Conservation (phyloP, 2,113 vertebrate species). For the Notothenia coriiceps region DNA sequence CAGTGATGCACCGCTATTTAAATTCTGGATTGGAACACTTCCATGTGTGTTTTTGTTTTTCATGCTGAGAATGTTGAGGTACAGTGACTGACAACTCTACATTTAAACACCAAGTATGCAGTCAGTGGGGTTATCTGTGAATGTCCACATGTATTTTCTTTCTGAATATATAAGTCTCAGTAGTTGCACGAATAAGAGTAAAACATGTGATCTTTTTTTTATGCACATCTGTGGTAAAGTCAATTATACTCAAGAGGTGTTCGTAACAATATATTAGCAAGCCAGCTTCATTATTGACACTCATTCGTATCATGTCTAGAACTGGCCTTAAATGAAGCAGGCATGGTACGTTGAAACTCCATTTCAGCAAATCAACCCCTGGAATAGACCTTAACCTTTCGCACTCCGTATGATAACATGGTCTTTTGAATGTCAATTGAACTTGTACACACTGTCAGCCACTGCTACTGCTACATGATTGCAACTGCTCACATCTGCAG, state of each 20-base stretch:
- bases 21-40: slow-evolving; percentile 90
- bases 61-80: slow-evolving; percentile 92
- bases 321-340: too few relatives aligned
- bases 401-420: too few relatives aligned
- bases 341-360: not conserved
- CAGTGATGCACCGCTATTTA: slow-evolving; percentile 81
- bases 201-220: not conserved
- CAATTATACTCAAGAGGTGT: not conserved
- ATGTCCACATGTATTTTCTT: not conserved
- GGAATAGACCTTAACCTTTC: too few relatives aligned
- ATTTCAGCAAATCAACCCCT: too few relatives aligned
- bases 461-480: too few relatives aligned
- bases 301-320: too few relatives aligned
- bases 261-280: too few relatives aligned
- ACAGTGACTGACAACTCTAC: not conserved
- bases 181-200: not conserved
- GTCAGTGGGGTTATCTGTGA: not conserved
- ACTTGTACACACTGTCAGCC: too few relatives aligned
- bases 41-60: slow-evolving; percentile 86
- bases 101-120: not conserved
- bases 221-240: not conserved
- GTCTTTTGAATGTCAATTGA: not conserved
- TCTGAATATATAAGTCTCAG: not conserved
- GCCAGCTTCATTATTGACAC: too few relatives aligned
- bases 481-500: too few relatives aligned